Conservation (phyloP, 2,888 invertebrate species). For the Pasiphila rectangulata region DNA sequence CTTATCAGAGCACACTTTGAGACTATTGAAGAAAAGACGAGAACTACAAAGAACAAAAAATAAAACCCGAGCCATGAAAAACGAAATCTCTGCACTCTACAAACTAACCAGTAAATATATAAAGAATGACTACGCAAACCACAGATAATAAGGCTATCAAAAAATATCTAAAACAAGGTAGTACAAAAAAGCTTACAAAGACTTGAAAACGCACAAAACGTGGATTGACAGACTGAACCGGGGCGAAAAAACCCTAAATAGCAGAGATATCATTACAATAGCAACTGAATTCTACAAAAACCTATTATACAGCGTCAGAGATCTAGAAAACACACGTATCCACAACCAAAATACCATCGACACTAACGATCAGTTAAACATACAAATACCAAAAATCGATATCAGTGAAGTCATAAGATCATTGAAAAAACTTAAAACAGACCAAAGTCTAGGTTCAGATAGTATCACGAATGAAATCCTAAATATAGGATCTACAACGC, state of each 20-base stretch:
- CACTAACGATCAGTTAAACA: neutral
- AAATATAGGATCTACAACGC: neutral
- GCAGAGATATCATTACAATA: neutral
- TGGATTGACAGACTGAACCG: conserved; percentile 7
- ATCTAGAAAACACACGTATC: neutral
- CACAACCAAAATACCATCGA: neutral
- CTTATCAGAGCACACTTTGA: conserved; percentile 5
- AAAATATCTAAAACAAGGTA: conserved; percentile 9
- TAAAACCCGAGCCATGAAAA: neutral
- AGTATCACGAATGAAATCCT: neutral
- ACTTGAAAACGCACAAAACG: conserved; percentile 1
- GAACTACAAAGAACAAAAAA: neutral
- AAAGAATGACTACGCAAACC: neutral
- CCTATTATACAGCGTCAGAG: neutral
- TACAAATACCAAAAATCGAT: neutral
- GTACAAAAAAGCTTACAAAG: conserved; percentile 18
- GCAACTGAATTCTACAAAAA: conserved; percentile 2
- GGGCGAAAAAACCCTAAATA: neutral
- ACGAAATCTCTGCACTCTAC: neutral
- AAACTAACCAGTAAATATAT: neutral
- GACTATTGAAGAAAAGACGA: neutral
- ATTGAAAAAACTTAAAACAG: conserved; percentile 5
- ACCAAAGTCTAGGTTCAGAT: neutral
- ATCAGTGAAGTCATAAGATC: conserved; percentile 2
- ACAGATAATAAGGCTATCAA: conserved; percentile 10